Percentiles rank a stretch among this genome's conserved stretches.
Evolutionary conservation across 2,888 invertebrate species (phyloP).

Genomic region (Macaria notata): DNA sequence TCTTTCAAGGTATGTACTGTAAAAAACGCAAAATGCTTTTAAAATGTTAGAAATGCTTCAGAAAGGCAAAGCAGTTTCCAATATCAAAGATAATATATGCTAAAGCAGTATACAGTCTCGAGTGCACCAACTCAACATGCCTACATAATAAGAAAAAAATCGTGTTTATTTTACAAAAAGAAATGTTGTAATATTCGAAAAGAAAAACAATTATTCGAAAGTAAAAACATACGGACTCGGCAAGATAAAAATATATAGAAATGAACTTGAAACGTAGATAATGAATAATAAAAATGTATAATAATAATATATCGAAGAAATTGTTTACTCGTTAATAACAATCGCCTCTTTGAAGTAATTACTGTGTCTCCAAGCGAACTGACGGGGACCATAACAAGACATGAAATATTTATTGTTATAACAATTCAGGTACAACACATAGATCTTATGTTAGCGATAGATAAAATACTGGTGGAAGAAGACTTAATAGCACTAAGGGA

Average conservation of each 20-base stretch:
- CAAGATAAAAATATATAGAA: constrained; percentile 54
- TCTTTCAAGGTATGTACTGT: constrained; percentile 63
- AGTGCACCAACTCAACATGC: constrained; percentile 72
- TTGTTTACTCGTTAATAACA: constrained; percentile 90
- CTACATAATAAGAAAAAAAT: constrained; percentile 57
- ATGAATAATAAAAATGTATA: constrained; percentile 73
- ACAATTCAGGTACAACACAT: constrained; percentile 24
- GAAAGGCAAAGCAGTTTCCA: constrained; percentile 14
- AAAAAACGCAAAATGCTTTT: constrained; percentile 56
- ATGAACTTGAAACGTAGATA: constrained; percentile 65
- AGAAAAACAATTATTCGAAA: constrained; percentile 40
- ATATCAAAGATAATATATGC: constrained; percentile 16
- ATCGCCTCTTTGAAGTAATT: constrained; percentile 98
- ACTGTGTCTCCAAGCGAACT: constrained; percentile 98
- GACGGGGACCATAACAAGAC: constrained; percentile 67
- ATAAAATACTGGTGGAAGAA: neutral
- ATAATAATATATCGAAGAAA: constrained; percentile 68
- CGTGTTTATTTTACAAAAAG: constrained; percentile 35
- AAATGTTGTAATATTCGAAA: constrained; percentile 34
- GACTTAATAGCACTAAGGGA: neutral
- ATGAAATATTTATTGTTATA: constrained; percentile 66
- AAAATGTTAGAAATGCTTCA: constrained; percentile 40
- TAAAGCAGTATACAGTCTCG: constrained; percentile 53
- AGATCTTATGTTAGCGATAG: constrained; percentile 29
- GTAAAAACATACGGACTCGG: constrained; percentile 54